Evolutionary conservation across 1,140 invertebrate genomes (phyloP).

Genomic region (Drosophila orena): DNA sequence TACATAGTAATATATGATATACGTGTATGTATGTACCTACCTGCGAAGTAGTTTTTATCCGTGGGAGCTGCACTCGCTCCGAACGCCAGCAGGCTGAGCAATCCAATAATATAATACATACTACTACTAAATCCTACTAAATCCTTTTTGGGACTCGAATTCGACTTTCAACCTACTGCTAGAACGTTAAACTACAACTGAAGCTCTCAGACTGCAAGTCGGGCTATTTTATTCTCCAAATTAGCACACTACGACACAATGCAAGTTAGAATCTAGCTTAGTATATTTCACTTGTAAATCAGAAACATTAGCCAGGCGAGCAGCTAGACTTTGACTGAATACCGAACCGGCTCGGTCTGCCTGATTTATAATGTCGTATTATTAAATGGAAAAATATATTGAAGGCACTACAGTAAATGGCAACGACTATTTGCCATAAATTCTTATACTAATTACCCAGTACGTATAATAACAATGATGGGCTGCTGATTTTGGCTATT

Average conservation of each 20-base stretch:
- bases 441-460: conserved; percentile 46
- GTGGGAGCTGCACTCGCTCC: conserved; percentile 32
- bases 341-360: conserved; percentile 62
- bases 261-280: conserved; percentile 23
- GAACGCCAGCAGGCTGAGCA: conserved; percentile 46
- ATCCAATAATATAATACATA: conserved; percentile 40
- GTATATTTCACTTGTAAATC: conserved; percentile 62
- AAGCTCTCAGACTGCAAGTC: conserved; percentile 14
- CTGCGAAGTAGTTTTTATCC: conserved; percentile 36
- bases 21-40: conserved; percentile 35
- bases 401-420: conserved; percentile 13
- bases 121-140: neutral
- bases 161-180: conserved; percentile 27
- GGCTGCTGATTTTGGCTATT: conserved; percentile 22
- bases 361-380: conserved; percentile 70
- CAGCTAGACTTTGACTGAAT: conserved; percentile 66
- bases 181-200: conserved; percentile 57
- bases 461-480: conserved; percentile 30
- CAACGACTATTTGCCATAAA: conserved; percentile 60
- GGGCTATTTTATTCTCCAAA: conserved; percentile 69
- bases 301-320: conserved; percentile 30
- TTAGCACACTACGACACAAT: conserved; percentile 44
- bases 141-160: conserved; percentile 16
- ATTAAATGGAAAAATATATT: conserved; percentile 56
- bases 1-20: neutral